phyloP scores from a whole-genome alignment of 2,888 invertebrate species.

The Tyria jacobaeae region DNA sequence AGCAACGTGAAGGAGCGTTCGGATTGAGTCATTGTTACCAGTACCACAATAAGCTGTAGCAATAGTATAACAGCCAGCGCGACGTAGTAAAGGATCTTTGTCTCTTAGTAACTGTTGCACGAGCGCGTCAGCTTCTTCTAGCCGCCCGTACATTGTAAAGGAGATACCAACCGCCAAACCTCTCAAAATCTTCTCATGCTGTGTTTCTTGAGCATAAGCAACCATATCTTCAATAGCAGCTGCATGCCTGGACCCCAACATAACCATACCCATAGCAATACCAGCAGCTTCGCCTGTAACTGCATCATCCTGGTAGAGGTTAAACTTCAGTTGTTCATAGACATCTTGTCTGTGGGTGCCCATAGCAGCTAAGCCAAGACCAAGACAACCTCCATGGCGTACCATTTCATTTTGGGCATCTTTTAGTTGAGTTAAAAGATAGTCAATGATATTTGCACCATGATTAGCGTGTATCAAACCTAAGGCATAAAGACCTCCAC shows the following conservation, averaged over 20 bases:
- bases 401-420: conserved; percentile 99
- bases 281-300: conserved; percentile 99
- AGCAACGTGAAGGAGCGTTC: conserved; percentile 97
- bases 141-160: conserved; percentile 97
- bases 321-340: conserved; percentile 98
- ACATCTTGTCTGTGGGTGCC: conserved; percentile 98
- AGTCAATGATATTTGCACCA: conserved; percentile 98
- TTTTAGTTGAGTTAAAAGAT: conserved; percentile 97
- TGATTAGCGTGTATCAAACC: conserved; percentile 99
- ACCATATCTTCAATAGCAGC: conserved; percentile 98
- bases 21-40: conserved; percentile 98
- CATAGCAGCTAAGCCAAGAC: conserved; percentile 99
- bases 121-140: conserved; percentile 98
- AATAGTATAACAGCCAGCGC: conserved; percentile 99
- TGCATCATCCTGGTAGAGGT: conserved; percentile 99
- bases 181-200: conserved; percentile 99
- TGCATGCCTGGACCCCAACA: conserved; percentile 97
- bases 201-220: conserved; percentile 97
- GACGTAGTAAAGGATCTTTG: conserved; percentile 97
- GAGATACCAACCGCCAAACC: conserved; percentile 99
- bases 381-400: conserved; percentile 98
- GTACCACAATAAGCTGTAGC: conserved; percentile 99
- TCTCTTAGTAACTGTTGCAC: conserved; percentile 96
- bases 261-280: conserved; percentile 99
- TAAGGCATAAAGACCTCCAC: conserved; percentile 97